Evolutionary conservation across 2,113 vertebrate species (phyloP), one percentile per base, ranked within the genome.

Genomic region (Acinonyx jubatus): DNA sequence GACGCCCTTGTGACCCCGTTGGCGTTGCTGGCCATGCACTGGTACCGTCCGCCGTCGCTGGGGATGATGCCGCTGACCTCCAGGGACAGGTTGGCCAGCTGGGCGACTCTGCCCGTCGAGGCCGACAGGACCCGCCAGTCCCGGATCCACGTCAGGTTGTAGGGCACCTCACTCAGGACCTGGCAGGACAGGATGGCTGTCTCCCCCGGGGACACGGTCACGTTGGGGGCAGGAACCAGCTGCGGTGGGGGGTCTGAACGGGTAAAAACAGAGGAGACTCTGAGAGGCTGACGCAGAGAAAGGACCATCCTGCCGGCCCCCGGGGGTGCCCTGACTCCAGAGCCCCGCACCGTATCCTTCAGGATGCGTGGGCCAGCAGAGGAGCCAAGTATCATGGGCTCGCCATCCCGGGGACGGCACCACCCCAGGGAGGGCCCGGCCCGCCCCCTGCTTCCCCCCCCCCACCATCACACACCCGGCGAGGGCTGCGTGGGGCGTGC

Each of bases 141-240:
- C 85, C 99, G 98, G 92, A 99, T 96, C 99, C 99, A 99, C 0
- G 99, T 99, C 98, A 99, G 96, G 98, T 99, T 99, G 98, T 99
- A 99, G 73, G 99, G 99, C 69, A 98, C 96, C 0, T 98, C 97
- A 4, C 99, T 98, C 65, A 99, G 98, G 8, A 99, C 99, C 19
- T 41, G 95, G 96, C 99, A 99, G 95, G 99, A 98, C 88, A 99
- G 96, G 86, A 99, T 31, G 4, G 99, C 99, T 0, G 98, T 98
- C 14, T 99, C 99, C 52, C 99, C 99, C 0, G 98, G 98, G 0
- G 99, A 98, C 41, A 99, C 99, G 0, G 99, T 99, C 98, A 99
- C 98, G n/a, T 99, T 99, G 78, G 96, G 79, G 0, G 98, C 97
- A 13, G 98, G 94, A 18, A 97, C 93, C 97, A 99, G 97, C 38